Evolutionary conservation across 2,797 vertebrate species (phyloP).

Genomic region (Pseudochirops cupreus): DNA sequence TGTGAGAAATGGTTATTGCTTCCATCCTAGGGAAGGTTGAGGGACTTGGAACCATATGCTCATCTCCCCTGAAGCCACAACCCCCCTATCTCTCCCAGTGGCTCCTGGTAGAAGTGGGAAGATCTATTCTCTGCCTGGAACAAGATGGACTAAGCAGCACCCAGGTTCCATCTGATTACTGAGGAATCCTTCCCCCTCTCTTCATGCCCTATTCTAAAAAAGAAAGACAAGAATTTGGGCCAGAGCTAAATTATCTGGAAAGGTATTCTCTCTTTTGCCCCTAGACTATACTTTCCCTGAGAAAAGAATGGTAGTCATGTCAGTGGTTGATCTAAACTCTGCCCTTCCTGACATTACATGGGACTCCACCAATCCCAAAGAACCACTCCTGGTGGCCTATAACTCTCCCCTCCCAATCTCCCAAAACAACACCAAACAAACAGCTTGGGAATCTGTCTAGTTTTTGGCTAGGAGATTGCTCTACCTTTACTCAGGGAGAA

Average conservation of each 20-base stretch:
- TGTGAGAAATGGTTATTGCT: not conserved
- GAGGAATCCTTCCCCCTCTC: not conserved
- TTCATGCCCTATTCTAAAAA: not conserved
- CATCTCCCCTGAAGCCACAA: not conserved
- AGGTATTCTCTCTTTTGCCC: not conserved
- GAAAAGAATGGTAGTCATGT: not conserved
- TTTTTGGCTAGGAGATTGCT: not conserved
- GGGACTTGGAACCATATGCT: not conserved
- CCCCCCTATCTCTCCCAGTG: not conserved
- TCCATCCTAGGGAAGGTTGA: not conserved
- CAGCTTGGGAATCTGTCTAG: not conserved
- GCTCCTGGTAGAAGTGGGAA: not conserved
- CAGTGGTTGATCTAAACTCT: not conserved
- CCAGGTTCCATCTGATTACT: not conserved
- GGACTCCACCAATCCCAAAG: not conserved
- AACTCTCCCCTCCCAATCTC: not conserved
- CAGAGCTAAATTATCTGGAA: not conserved
- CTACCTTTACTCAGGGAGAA: not conserved
- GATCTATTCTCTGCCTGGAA: not conserved
- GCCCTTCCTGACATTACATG: not conserved
- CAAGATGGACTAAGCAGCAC: not conserved
- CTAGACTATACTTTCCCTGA: not conserved
- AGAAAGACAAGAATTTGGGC: not conserved
- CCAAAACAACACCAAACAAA: not conserved
- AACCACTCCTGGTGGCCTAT: not conserved